These are phyloP conservation scores for Phrynocephalus forsythii DNA, from an alignment of 2,797 vertebrate genomes.

Conservation along the genomic window DNA sequence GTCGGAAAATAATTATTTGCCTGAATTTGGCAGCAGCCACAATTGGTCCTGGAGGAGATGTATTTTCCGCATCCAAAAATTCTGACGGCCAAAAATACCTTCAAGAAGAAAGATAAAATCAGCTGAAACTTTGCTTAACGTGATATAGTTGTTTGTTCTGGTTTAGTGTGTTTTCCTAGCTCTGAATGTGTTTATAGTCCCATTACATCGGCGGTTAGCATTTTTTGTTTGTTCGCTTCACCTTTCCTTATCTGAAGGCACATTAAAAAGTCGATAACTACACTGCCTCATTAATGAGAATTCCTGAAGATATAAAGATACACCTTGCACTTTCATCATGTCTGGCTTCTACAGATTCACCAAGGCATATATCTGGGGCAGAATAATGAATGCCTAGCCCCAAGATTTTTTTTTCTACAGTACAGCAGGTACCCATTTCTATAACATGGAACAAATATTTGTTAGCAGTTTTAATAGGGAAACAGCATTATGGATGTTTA, in stretches of 20 bases:
- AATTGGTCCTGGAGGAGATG: background rate
- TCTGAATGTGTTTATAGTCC: constrained; percentile 3
- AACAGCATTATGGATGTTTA: constrained; percentile 1
- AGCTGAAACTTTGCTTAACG: background rate
- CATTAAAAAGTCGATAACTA: constrained; percentile 31
- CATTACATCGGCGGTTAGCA: background rate
- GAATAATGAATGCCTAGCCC: constrained; percentile 1
- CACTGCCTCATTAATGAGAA: constrained; percentile 35
- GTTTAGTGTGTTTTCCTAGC: background rate
- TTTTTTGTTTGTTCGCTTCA: background rate
- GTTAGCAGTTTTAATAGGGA: background rate
- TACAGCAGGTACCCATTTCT: constrained; percentile 21
- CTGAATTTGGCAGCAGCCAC: background rate
- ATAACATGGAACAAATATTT: constrained; percentile 1
- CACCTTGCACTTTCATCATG: background rate
- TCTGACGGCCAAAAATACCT: background rate
- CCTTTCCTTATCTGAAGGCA: constrained; percentile 22
- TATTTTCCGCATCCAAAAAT: background rate
- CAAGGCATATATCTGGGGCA: background rate
- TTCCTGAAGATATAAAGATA: constrained; percentile 24
- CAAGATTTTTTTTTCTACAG: constrained; percentile 4
- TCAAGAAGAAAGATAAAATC: background rate
- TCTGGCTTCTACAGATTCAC: background rate
- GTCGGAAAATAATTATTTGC: background rate
- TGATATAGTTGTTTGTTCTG: constrained; percentile 28